phyloP scores from a whole-genome alignment of 2,113 vertebrate species.

The Anoplopoma fimbria region DNA sequence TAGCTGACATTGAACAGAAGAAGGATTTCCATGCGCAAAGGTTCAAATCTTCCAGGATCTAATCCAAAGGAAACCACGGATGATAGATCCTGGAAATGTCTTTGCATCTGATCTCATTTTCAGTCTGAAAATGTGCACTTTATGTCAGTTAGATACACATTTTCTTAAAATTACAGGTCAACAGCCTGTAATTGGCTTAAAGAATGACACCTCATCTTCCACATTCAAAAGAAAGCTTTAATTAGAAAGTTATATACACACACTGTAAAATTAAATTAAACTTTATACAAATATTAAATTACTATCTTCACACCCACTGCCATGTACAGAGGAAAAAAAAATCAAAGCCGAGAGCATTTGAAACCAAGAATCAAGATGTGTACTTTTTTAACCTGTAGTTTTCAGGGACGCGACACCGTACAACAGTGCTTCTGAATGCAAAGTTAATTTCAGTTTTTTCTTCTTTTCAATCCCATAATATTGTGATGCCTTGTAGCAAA shows the following conservation, averaged over 20 bases:
- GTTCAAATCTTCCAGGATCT: constrained; percentile 20
- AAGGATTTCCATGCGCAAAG: constrained; percentile 15
- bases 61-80: constrained; percentile 10
- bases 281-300: constrained; percentile 99
- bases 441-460: constrained; percentile 12
- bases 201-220: constrained; percentile 51
- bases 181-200: not conserved
- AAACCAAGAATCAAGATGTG: constrained; percentile 83
- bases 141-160: not conserved
- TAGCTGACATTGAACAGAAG: not conserved
- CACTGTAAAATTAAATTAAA: constrained; percentile 99
- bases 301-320: constrained; percentile 99
- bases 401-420: constrained; percentile 78
- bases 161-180: not conserved
- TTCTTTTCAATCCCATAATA: constrained; percentile 53
- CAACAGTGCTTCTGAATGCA: constrained; percentile 77
- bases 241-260: constrained; percentile 99
- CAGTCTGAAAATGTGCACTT: not conserved
- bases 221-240: constrained; percentile 96
- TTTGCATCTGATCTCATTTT: not conserved
- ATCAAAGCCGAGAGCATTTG: constrained; percentile 82
- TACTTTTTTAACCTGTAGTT: constrained; percentile 59
- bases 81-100: constrained; percentile 1
- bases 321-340: constrained; percentile 93
- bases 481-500: constrained; percentile 68